A percentile compares a stretch with the other conserved stretches of the same genome.
phyloP scores from a whole-genome alignment of 2,797 vertebrate genomes.

The Prionace glauca region DNA sequence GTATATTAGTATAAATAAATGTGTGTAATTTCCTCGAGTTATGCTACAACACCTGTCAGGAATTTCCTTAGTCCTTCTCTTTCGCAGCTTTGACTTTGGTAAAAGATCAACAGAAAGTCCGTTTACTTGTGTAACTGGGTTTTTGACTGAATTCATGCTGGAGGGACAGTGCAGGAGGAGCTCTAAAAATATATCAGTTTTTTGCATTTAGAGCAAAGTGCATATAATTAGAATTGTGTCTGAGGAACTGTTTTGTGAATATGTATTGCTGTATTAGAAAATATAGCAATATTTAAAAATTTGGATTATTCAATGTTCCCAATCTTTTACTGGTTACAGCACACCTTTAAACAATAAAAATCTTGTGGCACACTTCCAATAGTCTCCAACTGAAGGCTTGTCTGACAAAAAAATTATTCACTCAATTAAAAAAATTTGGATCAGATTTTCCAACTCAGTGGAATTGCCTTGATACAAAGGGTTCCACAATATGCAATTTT shows the following conservation, averaged over 20 bases:
- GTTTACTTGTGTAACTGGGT: not conserved
- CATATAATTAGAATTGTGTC: not conserved
- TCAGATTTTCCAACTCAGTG: too few species aligned
- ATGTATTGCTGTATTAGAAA: not conserved
- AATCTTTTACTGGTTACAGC: too few species aligned
- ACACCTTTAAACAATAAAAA: too few species aligned
- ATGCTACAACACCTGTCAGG: not conserved
- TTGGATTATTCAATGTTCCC: too few species aligned
- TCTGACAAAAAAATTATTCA: not conserved
- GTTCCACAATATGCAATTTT: too few species aligned
- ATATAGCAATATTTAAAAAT: not conserved
- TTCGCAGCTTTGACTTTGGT: too few species aligned
- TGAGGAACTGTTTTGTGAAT: not conserved
- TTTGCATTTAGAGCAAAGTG: not conserved
- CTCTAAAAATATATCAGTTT: not conserved
- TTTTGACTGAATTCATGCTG: not conserved
- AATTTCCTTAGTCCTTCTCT: not conserved
- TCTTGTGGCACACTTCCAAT: too few species aligned
- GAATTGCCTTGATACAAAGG: too few species aligned
- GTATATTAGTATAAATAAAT: not conserved
- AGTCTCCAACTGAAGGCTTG: not conserved
- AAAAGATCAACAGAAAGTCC: not conserved
- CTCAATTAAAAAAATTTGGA: not conserved
- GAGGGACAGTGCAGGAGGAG: not conserved
- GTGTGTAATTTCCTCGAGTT: not conserved